Base-by-base conservation (phyloP, 2,888 invertebrate species). In the Ormyrus nitidulus region DNA sequence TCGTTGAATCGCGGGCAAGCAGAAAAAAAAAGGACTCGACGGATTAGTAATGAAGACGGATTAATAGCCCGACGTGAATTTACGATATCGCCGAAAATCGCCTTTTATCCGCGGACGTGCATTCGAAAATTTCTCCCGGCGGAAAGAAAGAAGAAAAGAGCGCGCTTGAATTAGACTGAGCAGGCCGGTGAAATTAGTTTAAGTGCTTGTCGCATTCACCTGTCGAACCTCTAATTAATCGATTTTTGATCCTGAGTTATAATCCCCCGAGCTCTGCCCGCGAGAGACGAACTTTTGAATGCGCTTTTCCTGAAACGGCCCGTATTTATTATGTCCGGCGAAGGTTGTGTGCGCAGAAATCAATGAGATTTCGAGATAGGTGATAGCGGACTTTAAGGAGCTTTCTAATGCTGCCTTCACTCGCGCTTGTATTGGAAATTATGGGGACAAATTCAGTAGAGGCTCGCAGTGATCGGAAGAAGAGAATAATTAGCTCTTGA, bases 151-250 rank as follows among this genome's bases (percentile, higher is more conserved):
- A 54, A 46, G 10, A 48, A 62, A 69, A 69, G 54, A 51, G 5
- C 0, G 0, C 61, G 62, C 13, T 58, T 34, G 56, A 71, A 66
- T 70, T 56, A 48, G 56, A 76, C 69, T 49, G 34, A 34, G 2
- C 34, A 53, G 0, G 5, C 61, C 11, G 13, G 71, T 7, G 51
- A 70, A 79, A 79, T 75, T 79, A 80, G 72, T 53, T 34, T 66
- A 46, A 53, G 62, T 62, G 61, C 56, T 76, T 11, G 80, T 80
- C 72, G 68, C 46, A 80, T 77, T 80, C 73, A 80, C 66, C 62
- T 64, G 80, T 77, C 80, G 49, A 51, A n/a, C 34, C 53, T 77
- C 64, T 80, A 80, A 80, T 80, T 80, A 76, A 80, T 75, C 62
- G 69, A 7, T 44, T 56, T 53, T 70, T 56, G 73, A 74, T 49